Evolutionary conservation across 2,113 vertebrate species (phyloP).

Genomic region (Macquaria australasica): DNA sequence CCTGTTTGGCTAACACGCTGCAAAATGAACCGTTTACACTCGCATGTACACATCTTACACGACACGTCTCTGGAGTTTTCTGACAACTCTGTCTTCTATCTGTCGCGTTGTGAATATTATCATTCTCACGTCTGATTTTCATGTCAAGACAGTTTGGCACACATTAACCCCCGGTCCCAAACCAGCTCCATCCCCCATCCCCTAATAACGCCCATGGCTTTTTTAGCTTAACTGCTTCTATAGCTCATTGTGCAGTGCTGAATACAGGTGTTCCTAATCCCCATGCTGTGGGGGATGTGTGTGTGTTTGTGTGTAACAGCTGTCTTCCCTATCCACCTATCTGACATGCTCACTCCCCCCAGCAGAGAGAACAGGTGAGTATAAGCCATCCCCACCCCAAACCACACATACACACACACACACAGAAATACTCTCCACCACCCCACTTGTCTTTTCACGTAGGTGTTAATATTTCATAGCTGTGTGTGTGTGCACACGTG

Average conservation of each 20-base stretch:
- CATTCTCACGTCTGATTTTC: constrained; percentile 57
- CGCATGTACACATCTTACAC: constrained; percentile 48
- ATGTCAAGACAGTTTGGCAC: constrained; percentile 30
- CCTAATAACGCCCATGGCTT: constrained; percentile 72
- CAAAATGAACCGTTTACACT: constrained; percentile 74
- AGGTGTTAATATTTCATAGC: constrained; percentile 80
- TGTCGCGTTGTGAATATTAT: constrained; percentile 53
- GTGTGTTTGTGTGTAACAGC: constrained; percentile 73
- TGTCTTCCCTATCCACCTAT: constrained; percentile 75
- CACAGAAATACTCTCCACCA: constrained; percentile 34
- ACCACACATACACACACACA: constrained; percentile 39
- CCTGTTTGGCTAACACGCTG: constrained; percentile 75
- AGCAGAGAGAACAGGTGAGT: constrained; percentile 75
- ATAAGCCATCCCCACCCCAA: constrained; percentile 53
- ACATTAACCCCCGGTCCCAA: constrained; percentile 46
- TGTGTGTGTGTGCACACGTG: constrained; percentile 7
- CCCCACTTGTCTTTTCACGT: constrained; percentile 64
- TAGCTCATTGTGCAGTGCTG: constrained; percentile 80
- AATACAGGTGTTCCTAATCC: constrained; percentile 85
- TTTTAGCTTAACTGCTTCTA: constrained; percentile 76
- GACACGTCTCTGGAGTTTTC: constrained; percentile 58
- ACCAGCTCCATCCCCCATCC: constrained; percentile 52
- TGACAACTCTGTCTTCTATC: constrained; percentile 56
- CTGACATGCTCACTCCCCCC: constrained; percentile 53
- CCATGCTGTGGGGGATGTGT: constrained; percentile 65